phyloP scores from a whole-genome alignment of 2,797 vertebrate genomes.

The Alca torda region DNA sequence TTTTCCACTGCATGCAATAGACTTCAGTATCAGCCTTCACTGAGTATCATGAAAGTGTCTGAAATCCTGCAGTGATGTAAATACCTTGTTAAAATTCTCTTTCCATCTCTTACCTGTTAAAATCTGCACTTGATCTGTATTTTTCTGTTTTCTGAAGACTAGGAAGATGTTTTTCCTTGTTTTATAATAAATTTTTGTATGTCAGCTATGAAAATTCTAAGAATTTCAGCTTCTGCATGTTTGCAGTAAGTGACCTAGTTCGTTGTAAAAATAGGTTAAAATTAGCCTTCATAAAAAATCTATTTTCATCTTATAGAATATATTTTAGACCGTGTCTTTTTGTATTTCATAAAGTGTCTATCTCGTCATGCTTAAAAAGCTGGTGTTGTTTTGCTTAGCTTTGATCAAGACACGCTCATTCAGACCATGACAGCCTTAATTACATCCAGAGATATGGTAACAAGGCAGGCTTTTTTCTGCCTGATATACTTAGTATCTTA shows the following conservation, averaged over 20 bases:
- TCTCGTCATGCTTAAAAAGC: constrained; percentile 47
- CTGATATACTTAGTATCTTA: background rate
- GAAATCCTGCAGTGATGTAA: background rate
- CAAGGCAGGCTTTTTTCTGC: constrained; percentile 26
- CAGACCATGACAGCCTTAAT: constrained; percentile 32
- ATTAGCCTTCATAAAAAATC: constrained; percentile 36
- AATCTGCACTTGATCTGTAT: background rate
- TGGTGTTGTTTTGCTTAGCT: constrained; percentile 48
- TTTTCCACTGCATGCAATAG: background rate
- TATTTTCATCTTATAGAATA: constrained; percentile 30
- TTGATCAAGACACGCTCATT: constrained; percentile 57
- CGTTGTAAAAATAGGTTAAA: constrained; percentile 47
- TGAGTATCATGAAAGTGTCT: background rate
- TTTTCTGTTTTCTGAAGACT: background rate
- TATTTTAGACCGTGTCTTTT: constrained; percentile 41
- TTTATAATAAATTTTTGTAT: background rate
- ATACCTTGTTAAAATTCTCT: background rate
- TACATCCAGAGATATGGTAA: constrained; percentile 14
- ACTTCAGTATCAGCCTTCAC: background rate
- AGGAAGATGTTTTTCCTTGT: background rate
- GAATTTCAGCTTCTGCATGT: background rate
- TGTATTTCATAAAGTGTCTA: constrained; percentile 35
- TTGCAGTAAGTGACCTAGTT: constrained; percentile 32
- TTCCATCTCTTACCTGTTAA: background rate
- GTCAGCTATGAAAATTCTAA: background rate